A percentile compares a stretch with the other conserved stretches of the same genome.
These are phyloP conservation scores for Dromaius novaehollandiae DNA, from an alignment of 2,113 vertebrate species.

Conservation along the genomic window DNA sequence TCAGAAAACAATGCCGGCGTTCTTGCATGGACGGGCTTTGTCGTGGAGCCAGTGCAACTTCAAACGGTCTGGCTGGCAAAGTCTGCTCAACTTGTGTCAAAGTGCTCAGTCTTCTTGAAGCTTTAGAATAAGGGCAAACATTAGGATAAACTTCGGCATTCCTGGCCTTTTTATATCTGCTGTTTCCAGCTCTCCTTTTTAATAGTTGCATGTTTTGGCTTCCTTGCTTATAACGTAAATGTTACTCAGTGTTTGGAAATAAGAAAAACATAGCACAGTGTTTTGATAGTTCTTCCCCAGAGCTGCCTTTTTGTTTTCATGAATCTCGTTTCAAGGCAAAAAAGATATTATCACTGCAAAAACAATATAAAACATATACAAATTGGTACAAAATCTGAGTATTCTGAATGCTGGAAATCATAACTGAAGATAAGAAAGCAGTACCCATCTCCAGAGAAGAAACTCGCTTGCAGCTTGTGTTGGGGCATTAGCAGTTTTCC, in stretches of 20 bases:
- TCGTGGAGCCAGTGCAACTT: neutral
- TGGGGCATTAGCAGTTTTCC: neutral
- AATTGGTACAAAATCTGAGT: neutral
- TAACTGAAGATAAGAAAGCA: neutral
- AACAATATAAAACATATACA: neutral
- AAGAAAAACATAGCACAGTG: neutral
- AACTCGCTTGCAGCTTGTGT: neutral
- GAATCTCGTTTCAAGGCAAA: neutral
- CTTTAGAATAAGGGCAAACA: neutral
- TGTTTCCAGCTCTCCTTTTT: neutral
- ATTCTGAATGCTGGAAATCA: neutral
- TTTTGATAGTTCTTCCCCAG: neutral
- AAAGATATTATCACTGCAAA: neutral
- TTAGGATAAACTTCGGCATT: neutral
- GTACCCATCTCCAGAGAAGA: neutral
- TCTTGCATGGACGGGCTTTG: neutral
- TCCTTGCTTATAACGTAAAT: neutral
- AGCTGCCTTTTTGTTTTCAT: neutral
- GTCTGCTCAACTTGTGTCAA: neutral
- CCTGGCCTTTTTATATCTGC: neutral
- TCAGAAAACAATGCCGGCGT: neutral
- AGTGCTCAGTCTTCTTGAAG: neutral
- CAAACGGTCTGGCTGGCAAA: slow-evolving; percentile 4
- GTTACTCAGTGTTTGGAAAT: neutral
- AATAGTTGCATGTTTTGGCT: neutral